Percentiles rank a stretch among this genome's conserved stretches.
Evolutionary conservation across 2,888 invertebrate species (phyloP).

Genomic region (Augiades crinisus): DNA sequence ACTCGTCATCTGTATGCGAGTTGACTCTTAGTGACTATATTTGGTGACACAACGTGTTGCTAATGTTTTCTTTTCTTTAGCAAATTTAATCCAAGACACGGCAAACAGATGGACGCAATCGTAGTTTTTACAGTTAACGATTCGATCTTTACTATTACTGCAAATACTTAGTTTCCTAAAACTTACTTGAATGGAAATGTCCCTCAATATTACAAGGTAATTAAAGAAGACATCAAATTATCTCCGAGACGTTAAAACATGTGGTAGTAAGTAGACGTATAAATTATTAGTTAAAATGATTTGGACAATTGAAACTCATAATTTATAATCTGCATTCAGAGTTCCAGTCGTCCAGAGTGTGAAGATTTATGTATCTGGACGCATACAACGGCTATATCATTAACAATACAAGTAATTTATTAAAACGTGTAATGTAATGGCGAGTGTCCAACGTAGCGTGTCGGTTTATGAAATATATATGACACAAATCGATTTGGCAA

Average conservation of each 20-base stretch:
- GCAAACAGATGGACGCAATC: neutral
- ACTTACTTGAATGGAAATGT: too few relatives aligned
- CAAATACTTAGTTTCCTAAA: too few relatives aligned
- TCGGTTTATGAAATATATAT: constrained; percentile 49
- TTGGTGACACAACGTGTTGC: constrained; percentile 30
- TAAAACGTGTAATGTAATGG: constrained; percentile 48
- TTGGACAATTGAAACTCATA: too few relatives aligned
- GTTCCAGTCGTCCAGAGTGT: neutral
- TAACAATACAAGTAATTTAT: constrained; percentile 40
- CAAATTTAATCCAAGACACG: neutral
- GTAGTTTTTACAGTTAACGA: neutral
- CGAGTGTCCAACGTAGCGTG: constrained; percentile 44
- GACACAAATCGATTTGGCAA: constrained; percentile 50
- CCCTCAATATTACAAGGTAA: too few relatives aligned
- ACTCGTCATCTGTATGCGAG: constrained; percentile 52
- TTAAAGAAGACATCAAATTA: too few relatives aligned
- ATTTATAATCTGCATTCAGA: neutral
- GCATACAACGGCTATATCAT: constrained; percentile 33
- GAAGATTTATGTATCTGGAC: neutral
- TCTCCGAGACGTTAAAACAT: too few relatives aligned
- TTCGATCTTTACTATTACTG: too few relatives aligned
- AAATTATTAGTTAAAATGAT: too few relatives aligned
- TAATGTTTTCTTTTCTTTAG: neutral
- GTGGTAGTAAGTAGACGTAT: too few relatives aligned
- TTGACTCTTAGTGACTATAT: constrained; percentile 28